phyloP scores from a whole-genome alignment of 2,888 invertebrate species.

The Macrophya annulata region DNA sequence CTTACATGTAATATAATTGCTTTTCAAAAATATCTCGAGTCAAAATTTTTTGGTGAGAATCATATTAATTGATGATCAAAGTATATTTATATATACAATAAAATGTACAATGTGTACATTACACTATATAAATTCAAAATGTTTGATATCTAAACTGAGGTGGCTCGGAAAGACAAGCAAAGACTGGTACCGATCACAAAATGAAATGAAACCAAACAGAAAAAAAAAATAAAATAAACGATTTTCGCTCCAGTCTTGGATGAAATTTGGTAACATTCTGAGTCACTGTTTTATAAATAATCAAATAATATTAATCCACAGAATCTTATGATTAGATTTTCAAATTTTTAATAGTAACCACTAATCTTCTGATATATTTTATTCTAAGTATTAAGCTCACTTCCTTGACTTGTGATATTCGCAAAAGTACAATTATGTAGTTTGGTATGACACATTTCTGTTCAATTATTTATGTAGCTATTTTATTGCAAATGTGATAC shows the following conservation, averaged over 20 bases:
- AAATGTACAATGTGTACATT: not conserved
- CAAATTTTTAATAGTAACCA: not conserved
- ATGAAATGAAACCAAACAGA: not conserved
- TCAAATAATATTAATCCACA: not conserved
- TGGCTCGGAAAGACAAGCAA: not conserved
- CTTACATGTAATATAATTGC: slow-evolving; percentile 49
- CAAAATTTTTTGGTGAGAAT: slow-evolving; percentile 37
- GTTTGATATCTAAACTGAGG: not conserved
- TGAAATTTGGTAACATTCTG: not conserved
- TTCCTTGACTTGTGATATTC: slow-evolving; percentile 47
- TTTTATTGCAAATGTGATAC: slow-evolving; percentile 52
- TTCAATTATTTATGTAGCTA: slow-evolving; percentile 27
- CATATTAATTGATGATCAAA: slow-evolving; percentile 19
- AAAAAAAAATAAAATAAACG: not conserved
- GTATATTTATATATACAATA: not conserved
- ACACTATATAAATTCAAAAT: not conserved
- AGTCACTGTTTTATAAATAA: not conserved
- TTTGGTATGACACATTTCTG: slow-evolving; percentile 46
- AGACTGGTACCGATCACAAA: not conserved
- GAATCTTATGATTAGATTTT: slow-evolving; percentile 10
- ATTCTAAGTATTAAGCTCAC: slow-evolving; percentile 7
- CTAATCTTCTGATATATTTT: not conserved
- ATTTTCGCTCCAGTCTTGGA: not conserved
- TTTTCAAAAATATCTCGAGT: slow-evolving; percentile 52
- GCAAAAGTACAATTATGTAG: slow-evolving; percentile 34